phyloP scores from a whole-genome alignment of 1,140 invertebrate genomes.

The Conus betulinus region DNA sequence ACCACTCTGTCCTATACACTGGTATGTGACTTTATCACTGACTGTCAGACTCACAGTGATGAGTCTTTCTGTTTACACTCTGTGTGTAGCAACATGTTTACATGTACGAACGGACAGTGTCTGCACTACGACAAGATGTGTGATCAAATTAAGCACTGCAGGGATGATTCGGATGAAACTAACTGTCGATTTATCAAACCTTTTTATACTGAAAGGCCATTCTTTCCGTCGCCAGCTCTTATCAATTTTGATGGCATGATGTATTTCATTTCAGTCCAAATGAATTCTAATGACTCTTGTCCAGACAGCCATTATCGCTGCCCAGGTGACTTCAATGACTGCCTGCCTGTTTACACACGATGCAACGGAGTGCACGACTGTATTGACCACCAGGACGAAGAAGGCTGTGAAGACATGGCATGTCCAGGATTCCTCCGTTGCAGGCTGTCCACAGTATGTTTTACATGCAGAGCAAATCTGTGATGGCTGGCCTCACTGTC shows the following conservation, averaged over 20 bases:
- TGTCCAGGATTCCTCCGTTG: conserved; percentile 20
- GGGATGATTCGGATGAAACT: not conserved
- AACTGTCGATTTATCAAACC: not conserved
- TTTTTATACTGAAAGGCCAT: not conserved
- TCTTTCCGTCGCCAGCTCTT: not conserved
- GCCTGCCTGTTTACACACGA: conserved; percentile 33
- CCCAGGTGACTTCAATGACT: not conserved
- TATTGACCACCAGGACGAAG: conserved; percentile 26
- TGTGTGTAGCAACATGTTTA: not conserved
- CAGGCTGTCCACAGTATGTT: conserved; percentile 14
- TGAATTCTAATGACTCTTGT: not conserved
- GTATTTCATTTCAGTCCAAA: not conserved
- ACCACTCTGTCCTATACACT: not conserved
- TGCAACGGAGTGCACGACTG: conserved; percentile 38
- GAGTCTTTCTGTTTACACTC: not conserved
- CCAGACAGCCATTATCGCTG: not conserved
- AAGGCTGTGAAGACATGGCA: not conserved
- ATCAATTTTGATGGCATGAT: not conserved
- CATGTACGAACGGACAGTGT: not conserved
- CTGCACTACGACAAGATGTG: not conserved
- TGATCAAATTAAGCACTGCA: not conserved
- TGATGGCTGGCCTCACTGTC: conserved; percentile 36
- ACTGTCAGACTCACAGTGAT: not conserved
- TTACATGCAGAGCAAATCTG: conserved; percentile 27
- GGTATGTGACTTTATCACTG: not conserved